phyloP scores from a whole-genome alignment of 1,140 invertebrate genomes.

The Bombus superbus region DNA sequence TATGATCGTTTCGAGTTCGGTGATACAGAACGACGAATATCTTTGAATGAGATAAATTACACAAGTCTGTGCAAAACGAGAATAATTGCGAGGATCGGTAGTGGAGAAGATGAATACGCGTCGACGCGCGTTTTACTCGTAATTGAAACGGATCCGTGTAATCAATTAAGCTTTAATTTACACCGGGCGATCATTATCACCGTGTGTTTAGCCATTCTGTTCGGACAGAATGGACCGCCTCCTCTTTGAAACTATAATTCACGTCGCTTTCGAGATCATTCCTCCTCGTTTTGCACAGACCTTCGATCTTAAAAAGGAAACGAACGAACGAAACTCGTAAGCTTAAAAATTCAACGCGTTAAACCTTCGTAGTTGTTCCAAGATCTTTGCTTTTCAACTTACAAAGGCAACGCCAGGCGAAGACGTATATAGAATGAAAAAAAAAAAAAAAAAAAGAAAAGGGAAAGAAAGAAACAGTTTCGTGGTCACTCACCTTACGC shows the following conservation, averaged over 20 bases:
- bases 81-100: neutral
- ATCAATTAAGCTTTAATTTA: slow-evolving; percentile 6
- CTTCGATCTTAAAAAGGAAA: neutral
- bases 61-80: neutral
- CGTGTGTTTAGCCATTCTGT: neutral
- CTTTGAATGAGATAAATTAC: neutral
- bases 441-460: neutral
- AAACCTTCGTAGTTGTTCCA: neutral
- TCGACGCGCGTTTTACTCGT: neutral
- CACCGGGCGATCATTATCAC: neutral
- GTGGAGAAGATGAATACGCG: neutral
- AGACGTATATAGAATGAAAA: neutral
- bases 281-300: neutral
- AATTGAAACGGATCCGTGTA: neutral
- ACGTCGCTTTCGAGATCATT: neutral
- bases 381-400: neutral
- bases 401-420: neutral
- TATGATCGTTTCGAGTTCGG: neutral
- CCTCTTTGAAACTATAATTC: no score
- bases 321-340: neutral
- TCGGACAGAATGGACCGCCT: neutral
- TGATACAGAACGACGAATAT: neutral
- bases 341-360: neutral
- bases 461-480: neutral
- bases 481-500: slow-evolving; percentile 90